These are phyloP conservation scores for Leptopilina myrica DNA, from an alignment of 2,888 invertebrate species.

Conservation along the genomic window DNA sequence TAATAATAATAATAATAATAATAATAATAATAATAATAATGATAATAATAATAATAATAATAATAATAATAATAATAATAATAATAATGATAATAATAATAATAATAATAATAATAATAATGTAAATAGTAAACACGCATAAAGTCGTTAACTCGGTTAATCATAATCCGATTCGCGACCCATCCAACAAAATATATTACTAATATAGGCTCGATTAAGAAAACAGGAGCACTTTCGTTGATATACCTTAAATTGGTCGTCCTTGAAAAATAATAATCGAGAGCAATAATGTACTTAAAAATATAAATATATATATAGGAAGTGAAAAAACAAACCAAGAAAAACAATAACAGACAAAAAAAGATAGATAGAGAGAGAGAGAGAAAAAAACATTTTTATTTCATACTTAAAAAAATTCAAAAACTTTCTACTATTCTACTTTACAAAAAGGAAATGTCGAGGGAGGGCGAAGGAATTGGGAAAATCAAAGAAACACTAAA, in stretches of 20 bases:
- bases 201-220: conserved; percentile 66
- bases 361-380: conserved; percentile 49
- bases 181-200: conserved; percentile 74
- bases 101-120: conserved; percentile 66
- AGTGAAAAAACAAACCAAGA: conserved; percentile 49
- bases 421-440: conserved; percentile 58
- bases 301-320: not conserved
- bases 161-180: conserved; percentile 56
- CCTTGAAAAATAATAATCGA: conserved; percentile 31
- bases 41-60: conserved; percentile 44
- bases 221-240: conserved; percentile 50
- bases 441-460: conserved; percentile 52
- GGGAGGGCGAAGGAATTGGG: no score
- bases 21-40: conserved; percentile 52
- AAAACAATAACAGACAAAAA: conserved; percentile 58
- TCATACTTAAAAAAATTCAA: conserved; percentile 59
- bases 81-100: conserved; percentile 62
- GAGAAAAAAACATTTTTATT: conserved; percentile 56
- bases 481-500: conserved; percentile 46
- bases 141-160: conserved; percentile 59
- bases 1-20: conserved; percentile 57
- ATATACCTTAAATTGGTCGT: conserved; percentile 39
- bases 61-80: conserved; percentile 43
- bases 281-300: conserved; percentile 23
- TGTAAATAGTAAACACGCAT: conserved; percentile 73